Percentiles rank a stretch among this genome's conserved stretches.
These are phyloP conservation scores for Malthinus flaveolus DNA, from an alignment of 2,888 invertebrate species.

Conservation along the genomic window DNA sequence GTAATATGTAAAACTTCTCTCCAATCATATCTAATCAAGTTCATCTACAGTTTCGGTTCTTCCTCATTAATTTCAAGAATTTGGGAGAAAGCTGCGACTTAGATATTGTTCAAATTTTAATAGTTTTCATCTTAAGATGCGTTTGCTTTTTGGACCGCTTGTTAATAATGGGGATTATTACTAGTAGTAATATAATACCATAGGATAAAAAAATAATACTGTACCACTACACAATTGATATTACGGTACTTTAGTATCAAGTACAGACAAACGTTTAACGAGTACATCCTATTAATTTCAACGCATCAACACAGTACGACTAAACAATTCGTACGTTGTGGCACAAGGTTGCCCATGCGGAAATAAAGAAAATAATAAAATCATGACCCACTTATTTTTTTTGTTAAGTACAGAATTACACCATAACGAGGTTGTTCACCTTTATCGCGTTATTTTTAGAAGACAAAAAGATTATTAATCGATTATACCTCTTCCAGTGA, in stretches of 20 bases:
- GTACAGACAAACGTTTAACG: conserved; percentile 30
- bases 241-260: conserved; percentile 32
- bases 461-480: neutral
- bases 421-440: conserved; percentile 24
- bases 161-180: conserved; percentile 7
- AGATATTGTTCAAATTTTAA: too few relatives aligned
- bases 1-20: too few relatives aligned
- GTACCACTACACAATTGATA: conserved; percentile 33
- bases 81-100: too few relatives aligned
- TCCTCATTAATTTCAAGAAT: too few relatives aligned
- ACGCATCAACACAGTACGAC: conserved; percentile 27
- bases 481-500: too few relatives aligned
- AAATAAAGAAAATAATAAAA: conserved; percentile 38
- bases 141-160: conserved; percentile 9
- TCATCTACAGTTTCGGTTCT: too few relatives aligned
- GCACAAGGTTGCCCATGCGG: conserved; percentile 39
- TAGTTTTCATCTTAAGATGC: neutral
- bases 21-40: too few relatives aligned
- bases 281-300: conserved; percentile 25
- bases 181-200: conserved; percentile 26
- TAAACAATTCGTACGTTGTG: conserved; percentile 23
- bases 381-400: conserved; percentile 33
- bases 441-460: conserved; percentile 17
- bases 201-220: conserved; percentile 28
- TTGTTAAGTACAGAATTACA: conserved; percentile 23